Percentiles rank a stretch among this genome's conserved stretches.
Evolutionary conservation across 2,113 vertebrate species (phyloP).

Genomic region (Grammomys surdaster): DNA sequence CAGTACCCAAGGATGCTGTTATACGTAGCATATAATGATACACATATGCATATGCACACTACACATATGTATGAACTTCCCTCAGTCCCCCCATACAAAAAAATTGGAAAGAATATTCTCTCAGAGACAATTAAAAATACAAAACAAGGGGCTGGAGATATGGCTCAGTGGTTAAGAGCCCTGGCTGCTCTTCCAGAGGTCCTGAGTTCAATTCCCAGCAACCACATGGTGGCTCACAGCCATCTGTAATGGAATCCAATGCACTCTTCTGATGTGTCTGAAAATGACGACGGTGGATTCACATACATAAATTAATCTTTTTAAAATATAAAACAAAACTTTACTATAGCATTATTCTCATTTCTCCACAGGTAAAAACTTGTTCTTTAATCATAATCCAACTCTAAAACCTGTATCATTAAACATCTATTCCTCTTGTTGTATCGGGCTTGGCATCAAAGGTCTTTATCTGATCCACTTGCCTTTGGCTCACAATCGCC

Average conservation of each 20-base stretch:
- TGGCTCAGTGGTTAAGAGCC: too few relatives aligned
- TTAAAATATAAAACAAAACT: conserved; percentile 47
- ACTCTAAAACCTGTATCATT: conserved; percentile 29
- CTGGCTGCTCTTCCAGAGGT: too few relatives aligned
- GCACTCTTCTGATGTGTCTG: too few relatives aligned
- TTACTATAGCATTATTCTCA: conserved; percentile 25
- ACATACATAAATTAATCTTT: too few relatives aligned
- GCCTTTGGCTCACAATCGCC: neutral
- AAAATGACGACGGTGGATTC: too few relatives aligned
- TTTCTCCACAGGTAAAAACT: conserved; percentile 46
- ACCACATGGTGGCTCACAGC: too few relatives aligned
- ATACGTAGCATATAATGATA: neutral
- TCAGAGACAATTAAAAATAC: conserved; percentile 34
- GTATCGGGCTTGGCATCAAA: neutral
- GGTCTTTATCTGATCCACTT: neutral
- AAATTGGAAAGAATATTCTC: conserved; percentile 21
- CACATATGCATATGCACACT: neutral
- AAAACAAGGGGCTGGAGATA: neutral
- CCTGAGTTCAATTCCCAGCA: too few relatives aligned
- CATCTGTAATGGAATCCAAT: too few relatives aligned
- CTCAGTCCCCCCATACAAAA: neutral
- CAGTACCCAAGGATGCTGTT: neutral
- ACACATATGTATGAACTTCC: neutral
- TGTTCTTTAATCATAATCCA: conserved; percentile 34
- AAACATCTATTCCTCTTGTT: conserved; percentile 32